phyloP scores from a whole-genome alignment of 2,797 vertebrate genomes.

The Sebastiscus tertius region DNA sequence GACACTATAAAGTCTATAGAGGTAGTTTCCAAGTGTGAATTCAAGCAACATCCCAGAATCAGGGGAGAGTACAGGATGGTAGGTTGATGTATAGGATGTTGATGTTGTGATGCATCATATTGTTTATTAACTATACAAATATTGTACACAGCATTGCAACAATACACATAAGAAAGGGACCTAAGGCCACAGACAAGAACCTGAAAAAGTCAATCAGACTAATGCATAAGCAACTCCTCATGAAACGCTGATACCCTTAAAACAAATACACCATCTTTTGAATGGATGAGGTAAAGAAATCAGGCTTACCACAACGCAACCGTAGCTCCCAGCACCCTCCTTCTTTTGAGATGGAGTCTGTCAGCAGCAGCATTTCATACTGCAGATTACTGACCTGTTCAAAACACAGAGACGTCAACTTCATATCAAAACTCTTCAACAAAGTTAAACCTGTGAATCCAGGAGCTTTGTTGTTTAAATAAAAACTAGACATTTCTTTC shows the following conservation, averaged over 20 bases:
- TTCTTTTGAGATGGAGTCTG: conserved; percentile 97
- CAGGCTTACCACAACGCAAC: conserved; percentile 91
- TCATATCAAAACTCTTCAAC: background rate
- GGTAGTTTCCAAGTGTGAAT: background rate
- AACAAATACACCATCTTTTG: background rate
- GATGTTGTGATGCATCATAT: background rate
- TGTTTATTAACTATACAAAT: background rate
- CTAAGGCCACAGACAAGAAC: background rate
- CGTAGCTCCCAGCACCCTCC: conserved; percentile 98
- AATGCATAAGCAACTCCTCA: background rate
- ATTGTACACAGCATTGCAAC: background rate
- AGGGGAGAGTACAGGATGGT: background rate
- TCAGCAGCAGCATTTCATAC: conserved; percentile 97
- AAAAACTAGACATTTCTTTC: background rate
- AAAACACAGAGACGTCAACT: background rate
- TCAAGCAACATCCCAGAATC: background rate
- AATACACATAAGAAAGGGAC: background rate
- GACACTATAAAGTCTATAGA: background rate
- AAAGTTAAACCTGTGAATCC: background rate
- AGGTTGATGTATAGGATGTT: background rate
- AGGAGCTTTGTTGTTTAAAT: background rate
- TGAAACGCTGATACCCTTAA: background rate
- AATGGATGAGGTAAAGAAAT: background rate
- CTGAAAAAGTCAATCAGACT: background rate
- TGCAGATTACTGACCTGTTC: conserved; percentile 95